Conservation (phyloP, 1,140 invertebrate species). For the Dufourea novaeangliae region DNA sequence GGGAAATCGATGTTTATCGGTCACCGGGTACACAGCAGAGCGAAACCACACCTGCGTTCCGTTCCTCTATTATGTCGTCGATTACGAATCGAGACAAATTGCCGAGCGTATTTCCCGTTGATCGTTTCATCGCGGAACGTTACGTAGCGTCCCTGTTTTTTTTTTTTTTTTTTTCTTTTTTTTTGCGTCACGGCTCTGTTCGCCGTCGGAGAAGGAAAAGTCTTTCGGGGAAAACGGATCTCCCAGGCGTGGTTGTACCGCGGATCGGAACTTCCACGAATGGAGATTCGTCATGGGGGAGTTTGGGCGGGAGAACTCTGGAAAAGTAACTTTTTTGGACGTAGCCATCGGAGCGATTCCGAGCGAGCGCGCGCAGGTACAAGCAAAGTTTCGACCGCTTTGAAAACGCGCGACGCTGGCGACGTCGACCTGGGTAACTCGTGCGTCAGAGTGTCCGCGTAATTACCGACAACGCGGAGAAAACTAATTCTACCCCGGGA, state of each 20-base stretch:
- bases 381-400: too few species aligned
- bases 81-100: constrained; percentile 53
- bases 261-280: neutral
- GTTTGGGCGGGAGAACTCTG: too few species aligned
- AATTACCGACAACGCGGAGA: constrained; percentile 47
- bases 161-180: too few species aligned
- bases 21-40: constrained; percentile 47
- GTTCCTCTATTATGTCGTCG: constrained; percentile 50
- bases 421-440: neutral
- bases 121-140: constrained; percentile 16
- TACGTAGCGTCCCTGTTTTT: constrained; percentile 12
- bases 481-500: constrained; percentile 47
- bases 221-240: constrained; percentile 25
- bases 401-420: neutral
- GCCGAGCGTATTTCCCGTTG: constrained; percentile 54
- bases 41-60: constrained; percentile 57
- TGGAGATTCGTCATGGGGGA: neutral
- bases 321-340: neutral
- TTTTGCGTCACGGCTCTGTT: neutral
- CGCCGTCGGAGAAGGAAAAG: constrained; percentile 24
- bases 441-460: constrained; percentile 30
- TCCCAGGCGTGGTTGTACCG: neutral
- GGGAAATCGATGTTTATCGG: constrained; percentile 50
- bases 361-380: too few species aligned
- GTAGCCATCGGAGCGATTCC: too few species aligned